phyloP scores from a whole-genome alignment of 23 tunicate species.

The Corella eumyota region DNA sequence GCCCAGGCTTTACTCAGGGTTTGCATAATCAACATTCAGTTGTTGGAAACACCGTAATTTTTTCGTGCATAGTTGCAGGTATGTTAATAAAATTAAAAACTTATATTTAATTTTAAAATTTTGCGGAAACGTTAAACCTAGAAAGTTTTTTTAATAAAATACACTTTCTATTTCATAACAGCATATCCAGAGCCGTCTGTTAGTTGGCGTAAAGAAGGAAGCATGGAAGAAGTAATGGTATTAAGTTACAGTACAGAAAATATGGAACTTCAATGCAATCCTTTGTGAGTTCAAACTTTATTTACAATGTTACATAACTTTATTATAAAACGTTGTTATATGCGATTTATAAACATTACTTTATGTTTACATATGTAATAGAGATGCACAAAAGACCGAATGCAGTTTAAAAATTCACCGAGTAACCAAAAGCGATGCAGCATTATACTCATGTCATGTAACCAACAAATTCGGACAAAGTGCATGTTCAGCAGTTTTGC shows the following conservation, averaged over 20 bases:
- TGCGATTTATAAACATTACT: too few relatives aligned
- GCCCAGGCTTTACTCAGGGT: slow-evolving; percentile 19
- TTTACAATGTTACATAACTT: background rate
- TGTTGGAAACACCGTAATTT: slow-evolving; percentile 20
- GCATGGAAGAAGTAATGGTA: slow-evolving; percentile 12
- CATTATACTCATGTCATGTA: slow-evolving; percentile 31
- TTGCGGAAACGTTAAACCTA: background rate
- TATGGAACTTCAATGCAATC: background rate
- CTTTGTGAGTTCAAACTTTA: background rate
- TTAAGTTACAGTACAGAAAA: background rate
- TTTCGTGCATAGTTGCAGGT: slow-evolving; percentile 26
- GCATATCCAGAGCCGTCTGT: slow-evolving; percentile 13
- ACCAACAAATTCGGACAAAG: slow-evolving; percentile 20
- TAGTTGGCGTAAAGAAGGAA: slow-evolving; percentile 17
- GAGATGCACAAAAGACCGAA: background rate
- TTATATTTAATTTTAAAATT: background rate
- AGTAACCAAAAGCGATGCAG: slow-evolving; percentile 23
- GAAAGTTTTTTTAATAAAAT: too few relatives aligned
- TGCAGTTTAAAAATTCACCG: slow-evolving; percentile 15
- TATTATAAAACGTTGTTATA: too few relatives aligned
- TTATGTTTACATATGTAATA: slow-evolving; percentile 3
- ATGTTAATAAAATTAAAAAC: background rate
- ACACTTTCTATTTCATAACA: too few relatives aligned
- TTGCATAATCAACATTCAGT: slow-evolving; percentile 18
- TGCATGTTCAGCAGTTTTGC: slow-evolving; percentile 25